These are phyloP conservation scores for Gobio occitaniae DNA, from an alignment of 2,797 vertebrate species.

Conservation along the genomic window DNA sequence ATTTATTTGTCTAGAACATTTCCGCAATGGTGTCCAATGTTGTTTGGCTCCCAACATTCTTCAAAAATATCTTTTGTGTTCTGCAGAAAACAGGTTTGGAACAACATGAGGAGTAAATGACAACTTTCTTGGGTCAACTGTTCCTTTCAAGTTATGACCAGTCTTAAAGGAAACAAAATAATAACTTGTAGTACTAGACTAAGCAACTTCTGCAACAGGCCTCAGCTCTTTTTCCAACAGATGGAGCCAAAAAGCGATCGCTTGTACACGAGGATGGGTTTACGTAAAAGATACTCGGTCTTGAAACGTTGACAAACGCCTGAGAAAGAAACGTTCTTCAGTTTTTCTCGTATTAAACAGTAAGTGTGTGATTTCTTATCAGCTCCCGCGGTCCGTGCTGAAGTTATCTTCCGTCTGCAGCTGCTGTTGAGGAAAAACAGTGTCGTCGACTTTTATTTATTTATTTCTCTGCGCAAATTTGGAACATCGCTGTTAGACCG, in stretches of 20 bases:
- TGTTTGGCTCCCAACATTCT: not conserved
- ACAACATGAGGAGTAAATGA: not conserved
- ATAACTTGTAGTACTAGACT: not conserved
- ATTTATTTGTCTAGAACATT: not conserved
- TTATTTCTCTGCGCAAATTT: constrained; percentile 6
- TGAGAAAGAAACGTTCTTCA: not conserved
- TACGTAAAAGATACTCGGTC: not conserved
- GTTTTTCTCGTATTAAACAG: not conserved
- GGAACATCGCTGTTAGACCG: constrained; percentile 31
- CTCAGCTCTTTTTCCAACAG: not conserved
- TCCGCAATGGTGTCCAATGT: not conserved
- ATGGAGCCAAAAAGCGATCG: not conserved
- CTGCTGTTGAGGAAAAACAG: not conserved
- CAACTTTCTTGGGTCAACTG: not conserved
- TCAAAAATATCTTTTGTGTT: not conserved
- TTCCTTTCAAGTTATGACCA: not conserved
- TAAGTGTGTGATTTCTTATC: constrained; percentile 29
- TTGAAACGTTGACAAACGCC: not conserved
- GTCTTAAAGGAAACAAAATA: not conserved
- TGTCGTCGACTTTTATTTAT: constrained; percentile 17
- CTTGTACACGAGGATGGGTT: not conserved
- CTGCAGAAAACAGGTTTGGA: not conserved
- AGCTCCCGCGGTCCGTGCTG: not conserved
- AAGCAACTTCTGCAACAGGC: not conserved
- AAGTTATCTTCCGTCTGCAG: constrained; percentile 41